Evolutionary conservation across 1,140 invertebrate species (phyloP).

Genomic region (Ostrea edulis): DNA sequence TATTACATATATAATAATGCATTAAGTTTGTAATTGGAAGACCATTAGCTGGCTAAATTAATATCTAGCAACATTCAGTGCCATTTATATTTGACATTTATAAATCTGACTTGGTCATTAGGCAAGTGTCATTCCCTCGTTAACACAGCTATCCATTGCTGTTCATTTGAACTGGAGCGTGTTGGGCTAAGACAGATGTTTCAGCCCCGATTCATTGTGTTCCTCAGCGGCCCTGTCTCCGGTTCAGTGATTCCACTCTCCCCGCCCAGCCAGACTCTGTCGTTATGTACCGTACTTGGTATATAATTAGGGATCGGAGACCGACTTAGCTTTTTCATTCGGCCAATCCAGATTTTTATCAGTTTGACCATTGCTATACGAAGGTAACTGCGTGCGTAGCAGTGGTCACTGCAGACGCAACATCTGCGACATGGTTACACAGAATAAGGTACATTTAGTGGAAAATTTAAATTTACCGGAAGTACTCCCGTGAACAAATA

Average conservation of each 20-base stretch:
- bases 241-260: not conserved
- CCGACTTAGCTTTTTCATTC: not conserved
- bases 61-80: slow-evolving; percentile 22
- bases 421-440: too few relatives aligned
- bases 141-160: not conserved
- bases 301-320: slow-evolving; percentile 1
- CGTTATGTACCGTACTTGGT: not conserved
- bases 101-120: slow-evolving; percentile 33
- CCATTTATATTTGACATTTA: slow-evolving; percentile 26
- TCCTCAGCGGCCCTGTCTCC: not conserved
- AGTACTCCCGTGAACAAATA: too few relatives aligned
- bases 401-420: not conserved
- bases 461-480: too few relatives aligned
- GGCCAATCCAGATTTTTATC: slow-evolving; percentile 18
- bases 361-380: not conserved
- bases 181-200: not conserved
- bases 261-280: not conserved
- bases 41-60: not conserved
- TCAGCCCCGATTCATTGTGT: not conserved
- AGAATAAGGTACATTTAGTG: too few relatives aligned
- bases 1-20: not conserved
- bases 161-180: slow-evolving; percentile 24
- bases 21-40: not conserved
- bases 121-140: slow-evolving; percentile 12
- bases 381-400: slow-evolving; percentile 11